Conservation (phyloP, 2,888 invertebrate genomes). For the Hirtodrosophila confusa region DNA sequence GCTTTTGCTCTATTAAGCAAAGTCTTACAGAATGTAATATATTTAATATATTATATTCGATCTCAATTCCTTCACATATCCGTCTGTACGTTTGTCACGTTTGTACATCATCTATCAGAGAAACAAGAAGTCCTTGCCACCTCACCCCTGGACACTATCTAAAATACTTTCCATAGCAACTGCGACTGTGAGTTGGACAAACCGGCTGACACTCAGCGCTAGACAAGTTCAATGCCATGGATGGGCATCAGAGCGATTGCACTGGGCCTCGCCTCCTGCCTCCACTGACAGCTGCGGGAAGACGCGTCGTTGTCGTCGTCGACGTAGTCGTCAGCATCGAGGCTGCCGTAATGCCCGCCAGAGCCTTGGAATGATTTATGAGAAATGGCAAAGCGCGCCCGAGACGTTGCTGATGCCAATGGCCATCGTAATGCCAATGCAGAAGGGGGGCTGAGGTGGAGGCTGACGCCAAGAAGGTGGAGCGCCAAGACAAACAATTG, state of each 20-base stretch:
- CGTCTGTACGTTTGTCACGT: too few relatives aligned
- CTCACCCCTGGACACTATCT: conserved; percentile 24
- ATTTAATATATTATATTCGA: too few relatives aligned
- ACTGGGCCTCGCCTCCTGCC: conserved; percentile 12
- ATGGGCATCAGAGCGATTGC: conserved; percentile 70
- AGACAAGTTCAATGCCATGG: conserved; percentile 79
- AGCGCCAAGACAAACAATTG: conserved; percentile 78
- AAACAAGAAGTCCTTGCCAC: conserved; percentile 7
- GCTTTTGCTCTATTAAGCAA: too few relatives aligned
- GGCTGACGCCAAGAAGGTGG: conserved; percentile 52
- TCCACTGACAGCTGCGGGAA: conserved; percentile 42
- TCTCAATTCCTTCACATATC: too few relatives aligned
- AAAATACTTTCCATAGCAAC: conserved; percentile 57
- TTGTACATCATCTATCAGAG: background rate
- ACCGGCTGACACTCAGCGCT: conserved; percentile 67
- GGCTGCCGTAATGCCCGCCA: conserved; percentile 56
- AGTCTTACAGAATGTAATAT: too few relatives aligned
- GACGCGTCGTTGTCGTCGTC: conserved; percentile 34
- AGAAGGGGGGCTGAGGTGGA: conserved; percentile 1
- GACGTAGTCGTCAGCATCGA: conserved; percentile 29
- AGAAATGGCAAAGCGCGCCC: conserved; percentile 61
- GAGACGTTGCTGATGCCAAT: conserved; percentile 33
- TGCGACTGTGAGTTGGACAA: conserved; percentile 59
- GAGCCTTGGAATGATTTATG: conserved; percentile 73
- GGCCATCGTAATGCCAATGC: too few relatives aligned